These are phyloP conservation scores for Sepiola atlantica DNA, from an alignment of 2,888 invertebrate species.

Conservation along the genomic window DNA sequence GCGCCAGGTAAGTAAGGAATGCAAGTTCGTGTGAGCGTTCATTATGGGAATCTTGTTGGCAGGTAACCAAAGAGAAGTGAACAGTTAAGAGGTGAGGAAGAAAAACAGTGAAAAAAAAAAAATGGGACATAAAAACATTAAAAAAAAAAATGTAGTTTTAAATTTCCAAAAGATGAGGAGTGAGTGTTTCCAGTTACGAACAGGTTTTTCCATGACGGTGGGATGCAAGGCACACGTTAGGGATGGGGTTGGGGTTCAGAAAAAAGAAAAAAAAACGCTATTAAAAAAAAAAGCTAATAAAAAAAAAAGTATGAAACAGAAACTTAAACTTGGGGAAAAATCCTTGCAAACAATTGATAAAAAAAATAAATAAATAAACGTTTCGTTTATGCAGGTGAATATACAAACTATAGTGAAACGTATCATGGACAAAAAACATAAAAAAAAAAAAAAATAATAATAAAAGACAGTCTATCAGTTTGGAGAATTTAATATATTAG, in stretches of 20 bases:
- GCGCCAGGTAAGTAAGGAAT: neutral
- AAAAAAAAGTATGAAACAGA: neutral
- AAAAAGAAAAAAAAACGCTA: neutral
- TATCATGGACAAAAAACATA: neutral
- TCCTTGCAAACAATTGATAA: neutral
- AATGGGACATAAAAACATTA: neutral
- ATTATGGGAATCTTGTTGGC: neutral
- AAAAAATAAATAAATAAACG: neutral
- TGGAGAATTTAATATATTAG: neutral
- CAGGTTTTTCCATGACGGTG: neutral
- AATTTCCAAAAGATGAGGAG: neutral
- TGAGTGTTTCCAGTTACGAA: neutral
- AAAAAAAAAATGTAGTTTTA: neutral
- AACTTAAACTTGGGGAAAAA: neutral
- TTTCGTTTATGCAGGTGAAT: neutral
- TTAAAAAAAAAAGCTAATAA: neutral
- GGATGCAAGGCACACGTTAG: neutral
- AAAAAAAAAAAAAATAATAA: neutral
- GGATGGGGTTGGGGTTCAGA: neutral
- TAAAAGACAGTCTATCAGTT: neutral
- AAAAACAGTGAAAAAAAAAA: neutral
- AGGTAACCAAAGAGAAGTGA: neutral
- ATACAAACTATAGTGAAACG: neutral
- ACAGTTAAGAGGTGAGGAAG: neutral
- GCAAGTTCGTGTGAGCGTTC: neutral